These are phyloP conservation scores for Alouatta palliata DNA, from an alignment of 2,113 vertebrate species.

Conservation along the genomic window DNA sequence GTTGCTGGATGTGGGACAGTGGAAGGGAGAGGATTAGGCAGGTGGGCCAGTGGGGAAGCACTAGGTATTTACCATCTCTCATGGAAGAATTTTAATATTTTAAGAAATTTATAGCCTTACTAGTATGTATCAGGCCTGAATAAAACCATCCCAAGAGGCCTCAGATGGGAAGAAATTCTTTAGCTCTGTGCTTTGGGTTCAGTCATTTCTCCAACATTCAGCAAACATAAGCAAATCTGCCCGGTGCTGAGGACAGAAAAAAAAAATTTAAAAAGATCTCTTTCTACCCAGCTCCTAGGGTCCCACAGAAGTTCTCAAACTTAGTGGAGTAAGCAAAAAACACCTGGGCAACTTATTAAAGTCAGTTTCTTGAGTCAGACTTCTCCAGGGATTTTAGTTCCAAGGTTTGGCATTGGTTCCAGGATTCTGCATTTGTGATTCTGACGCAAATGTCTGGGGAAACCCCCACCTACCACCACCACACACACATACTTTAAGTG, in stretches of 20 bases:
- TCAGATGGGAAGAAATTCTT: not conserved
- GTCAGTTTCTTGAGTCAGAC: not conserved
- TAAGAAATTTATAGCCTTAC: not conserved
- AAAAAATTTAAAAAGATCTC: not conserved
- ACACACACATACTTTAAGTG: not conserved
- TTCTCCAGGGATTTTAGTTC: not conserved
- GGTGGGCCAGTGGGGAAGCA: not conserved
- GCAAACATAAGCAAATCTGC: not conserved
- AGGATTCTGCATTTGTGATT: conserved; percentile 6
- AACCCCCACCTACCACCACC: not conserved
- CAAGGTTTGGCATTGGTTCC: not conserved
- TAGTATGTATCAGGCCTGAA: not conserved
- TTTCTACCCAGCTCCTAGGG: not conserved
- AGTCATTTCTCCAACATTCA: conserved; percentile 3
- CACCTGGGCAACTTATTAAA: not conserved
- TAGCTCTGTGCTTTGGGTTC: not conserved
- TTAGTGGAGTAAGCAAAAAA: not conserved
- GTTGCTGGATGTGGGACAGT: not conserved
- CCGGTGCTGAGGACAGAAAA: not conserved
- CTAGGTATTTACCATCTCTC: not conserved
- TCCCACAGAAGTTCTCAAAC: not conserved
- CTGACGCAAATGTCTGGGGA: not conserved
- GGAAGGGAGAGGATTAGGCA: not conserved
- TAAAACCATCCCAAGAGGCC: not conserved
- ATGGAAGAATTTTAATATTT: not conserved